Percentiles rank a stretch among this genome's conserved stretches.
These are phyloP conservation scores for Helicoverpa zea DNA, from an alignment of 1,140 invertebrate genomes.

Conservation along the genomic window DNA sequence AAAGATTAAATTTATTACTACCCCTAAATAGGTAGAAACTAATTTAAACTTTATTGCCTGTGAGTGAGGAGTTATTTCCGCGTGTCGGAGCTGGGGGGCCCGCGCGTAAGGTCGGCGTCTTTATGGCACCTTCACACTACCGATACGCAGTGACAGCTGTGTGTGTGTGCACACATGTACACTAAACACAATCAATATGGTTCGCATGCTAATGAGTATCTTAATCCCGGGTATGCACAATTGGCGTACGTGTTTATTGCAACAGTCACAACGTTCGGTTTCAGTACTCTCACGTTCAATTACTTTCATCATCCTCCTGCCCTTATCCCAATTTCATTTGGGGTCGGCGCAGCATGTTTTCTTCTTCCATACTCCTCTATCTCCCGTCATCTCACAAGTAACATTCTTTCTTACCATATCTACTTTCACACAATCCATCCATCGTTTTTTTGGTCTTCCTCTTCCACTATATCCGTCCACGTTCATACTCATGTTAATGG, in stretches of 20 bases:
- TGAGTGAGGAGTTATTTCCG: conserved; percentile 7
- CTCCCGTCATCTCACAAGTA: too few relatives aligned
- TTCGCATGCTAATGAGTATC: background rate
- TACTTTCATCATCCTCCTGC: too few relatives aligned
- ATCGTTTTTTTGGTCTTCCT: too few relatives aligned
- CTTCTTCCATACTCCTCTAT: too few relatives aligned
- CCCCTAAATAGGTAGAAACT: conserved; percentile 8
- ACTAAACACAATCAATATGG: background rate
- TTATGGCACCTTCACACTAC: conserved; percentile 25
- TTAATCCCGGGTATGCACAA: too few relatives aligned
- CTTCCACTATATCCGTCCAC: too few relatives aligned
- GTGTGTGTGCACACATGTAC: background rate
- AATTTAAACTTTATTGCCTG: conserved; percentile 30
- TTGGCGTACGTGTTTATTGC: background rate
- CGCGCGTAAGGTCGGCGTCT: conserved; percentile 4
- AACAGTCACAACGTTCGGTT: background rate
- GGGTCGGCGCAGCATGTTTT: too few relatives aligned
- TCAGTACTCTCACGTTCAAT: too few relatives aligned
- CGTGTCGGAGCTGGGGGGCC: background rate
- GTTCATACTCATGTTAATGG: too few relatives aligned
- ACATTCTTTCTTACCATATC: too few relatives aligned
- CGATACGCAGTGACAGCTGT: conserved; percentile 7
- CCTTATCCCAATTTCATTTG: too few relatives aligned
- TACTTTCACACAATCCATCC: too few relatives aligned
- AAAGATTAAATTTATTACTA: conserved; percentile 47